A percentile compares a stretch with the other conserved stretches of the same genome.
Conservation (phyloP, 2,888 invertebrate species). For the Euzetes globulus region DNA sequence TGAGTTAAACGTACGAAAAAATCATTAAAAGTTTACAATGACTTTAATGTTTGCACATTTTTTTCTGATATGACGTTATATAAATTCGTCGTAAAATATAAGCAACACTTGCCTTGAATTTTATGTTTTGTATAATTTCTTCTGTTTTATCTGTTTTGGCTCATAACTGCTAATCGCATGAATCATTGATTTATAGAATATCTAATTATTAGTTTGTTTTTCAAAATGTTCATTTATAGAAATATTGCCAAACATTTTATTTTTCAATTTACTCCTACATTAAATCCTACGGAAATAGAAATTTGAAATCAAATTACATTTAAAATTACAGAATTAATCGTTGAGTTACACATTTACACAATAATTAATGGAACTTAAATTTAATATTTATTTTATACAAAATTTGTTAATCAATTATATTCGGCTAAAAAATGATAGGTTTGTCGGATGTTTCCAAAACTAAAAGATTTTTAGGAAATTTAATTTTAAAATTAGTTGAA, state of each 20-base stretch:
- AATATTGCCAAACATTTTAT: neutral
- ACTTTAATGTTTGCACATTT: neutral
- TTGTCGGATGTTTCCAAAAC: neutral
- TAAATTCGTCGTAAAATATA: neutral
- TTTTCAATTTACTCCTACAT: neutral
- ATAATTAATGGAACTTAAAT: neutral
- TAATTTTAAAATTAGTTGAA: slow-evolving; percentile 2
- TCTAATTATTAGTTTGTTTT: no score
- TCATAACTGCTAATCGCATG: neutral
- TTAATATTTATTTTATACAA: neutral
- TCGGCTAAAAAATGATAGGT: no score
- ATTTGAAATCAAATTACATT: neutral
- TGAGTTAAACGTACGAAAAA: neutral
- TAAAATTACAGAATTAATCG: neutral
- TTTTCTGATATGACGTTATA: neutral
- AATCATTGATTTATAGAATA: neutral
- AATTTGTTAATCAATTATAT: neutral
- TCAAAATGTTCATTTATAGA: neutral
- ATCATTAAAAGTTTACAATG: neutral
- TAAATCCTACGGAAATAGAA: neutral
- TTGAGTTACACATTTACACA: neutral
- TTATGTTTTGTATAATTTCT: neutral
- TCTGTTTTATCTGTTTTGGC: neutral
- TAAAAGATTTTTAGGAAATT: neutral
- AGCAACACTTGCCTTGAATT: neutral